A percentile compares a stretch with the other conserved stretches of the same genome.
These are phyloP conservation scores for Actinemys pallida DNA, from an alignment of 2,113 vertebrate genomes.

Conservation along the genomic window DNA sequence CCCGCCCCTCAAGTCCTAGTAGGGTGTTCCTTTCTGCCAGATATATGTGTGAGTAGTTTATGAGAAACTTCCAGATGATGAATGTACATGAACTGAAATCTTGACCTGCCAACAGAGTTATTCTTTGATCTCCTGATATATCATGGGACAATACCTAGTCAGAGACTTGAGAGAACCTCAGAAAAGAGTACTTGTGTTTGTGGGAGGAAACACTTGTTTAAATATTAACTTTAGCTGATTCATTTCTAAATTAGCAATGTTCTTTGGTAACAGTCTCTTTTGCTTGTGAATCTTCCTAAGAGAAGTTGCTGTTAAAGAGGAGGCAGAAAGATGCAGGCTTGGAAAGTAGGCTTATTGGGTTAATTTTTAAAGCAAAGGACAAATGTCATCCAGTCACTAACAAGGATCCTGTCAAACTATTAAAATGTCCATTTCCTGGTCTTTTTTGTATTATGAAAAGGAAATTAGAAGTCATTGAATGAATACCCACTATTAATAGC, in stretches of 20 bases:
- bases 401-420: background rate
- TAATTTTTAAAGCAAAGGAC: constrained; percentile 13
- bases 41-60: background rate
- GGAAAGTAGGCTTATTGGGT: background rate
- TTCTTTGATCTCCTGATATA: background rate
- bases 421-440: background rate
- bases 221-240: background rate
- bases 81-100: background rate
- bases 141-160: background rate
- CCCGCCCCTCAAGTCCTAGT: background rate
- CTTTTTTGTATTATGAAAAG: background rate
- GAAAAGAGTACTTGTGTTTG: background rate
- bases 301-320: background rate
- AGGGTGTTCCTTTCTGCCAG: background rate
- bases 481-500: background rate
- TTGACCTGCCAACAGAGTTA: background rate
- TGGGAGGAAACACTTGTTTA: background rate
- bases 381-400: background rate
- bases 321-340: background rate
- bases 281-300: background rate
- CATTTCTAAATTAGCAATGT: background rate
- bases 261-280: background rate
- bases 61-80: background rate
- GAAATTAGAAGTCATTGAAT: constrained; percentile 33
- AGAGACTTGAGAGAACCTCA: background rate